Percentiles rank a stretch among this genome's conserved stretches.
Conservation (phyloP, 2,113 vertebrate species). For the Cryptomyrus ogoouensis region DNA sequence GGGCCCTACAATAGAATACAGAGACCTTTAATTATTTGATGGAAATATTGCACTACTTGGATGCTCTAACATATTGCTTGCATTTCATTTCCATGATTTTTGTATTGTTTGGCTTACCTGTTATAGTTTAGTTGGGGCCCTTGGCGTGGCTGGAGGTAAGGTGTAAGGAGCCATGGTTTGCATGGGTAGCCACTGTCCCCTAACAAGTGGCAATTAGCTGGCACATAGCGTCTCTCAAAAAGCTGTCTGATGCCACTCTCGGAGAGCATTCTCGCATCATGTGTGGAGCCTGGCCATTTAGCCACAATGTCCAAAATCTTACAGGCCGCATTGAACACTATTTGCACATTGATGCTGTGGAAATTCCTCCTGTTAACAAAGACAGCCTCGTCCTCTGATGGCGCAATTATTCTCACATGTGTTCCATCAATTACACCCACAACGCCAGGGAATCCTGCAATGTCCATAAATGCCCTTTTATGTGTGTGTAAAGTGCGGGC, state of each 20-base stretch:
- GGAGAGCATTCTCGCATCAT: conserved; percentile 8
- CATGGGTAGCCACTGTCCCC: conserved; percentile 27
- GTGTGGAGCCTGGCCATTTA: conserved; percentile 12
- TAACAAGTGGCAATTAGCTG: conserved; percentile 29
- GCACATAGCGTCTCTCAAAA: conserved; percentile 27
- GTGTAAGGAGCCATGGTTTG: conserved; percentile 21
- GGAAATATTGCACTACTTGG: conserved; percentile 20
- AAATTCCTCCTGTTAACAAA: no score
- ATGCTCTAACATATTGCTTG: conserved; percentile 22
- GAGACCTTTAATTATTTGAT: conserved; percentile 20
- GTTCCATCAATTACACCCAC: no score
- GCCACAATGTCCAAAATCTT: no score
- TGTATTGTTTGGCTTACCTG: conserved; percentile 1
- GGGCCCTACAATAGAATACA: conserved; percentile 15
- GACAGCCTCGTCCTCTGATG: no score
- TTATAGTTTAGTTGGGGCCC: conserved; percentile 6
- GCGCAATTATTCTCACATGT: no score
- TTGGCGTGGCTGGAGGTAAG: neutral
- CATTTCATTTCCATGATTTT: conserved; percentile 8
- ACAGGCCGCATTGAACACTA: no score
- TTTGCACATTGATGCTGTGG: no score
- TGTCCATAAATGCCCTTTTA: no score
- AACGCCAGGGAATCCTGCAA: no score
- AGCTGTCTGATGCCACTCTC: conserved; percentile 23
- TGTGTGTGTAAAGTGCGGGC: no score